phyloP scores from a whole-genome alignment of 2,797 vertebrate genomes.

The Myripristis jacobus region DNA sequence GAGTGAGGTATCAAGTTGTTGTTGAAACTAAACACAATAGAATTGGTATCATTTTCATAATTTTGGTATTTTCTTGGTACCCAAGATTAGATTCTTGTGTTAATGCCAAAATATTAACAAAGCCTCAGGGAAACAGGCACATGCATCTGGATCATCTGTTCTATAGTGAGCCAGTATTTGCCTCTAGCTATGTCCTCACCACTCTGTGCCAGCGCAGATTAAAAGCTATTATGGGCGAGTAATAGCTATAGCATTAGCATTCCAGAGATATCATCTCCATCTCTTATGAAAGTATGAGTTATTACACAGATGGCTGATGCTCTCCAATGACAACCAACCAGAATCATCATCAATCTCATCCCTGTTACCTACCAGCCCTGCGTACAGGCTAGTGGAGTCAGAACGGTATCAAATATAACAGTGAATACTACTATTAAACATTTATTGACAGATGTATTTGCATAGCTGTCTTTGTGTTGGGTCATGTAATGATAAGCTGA shows the following conservation, averaged over 20 bases:
- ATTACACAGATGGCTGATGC: slow-evolving; percentile 5
- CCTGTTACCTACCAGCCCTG: slow-evolving; percentile 14
- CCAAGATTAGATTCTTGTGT: too few relatives aligned
- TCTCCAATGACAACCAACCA: slow-evolving; percentile 13
- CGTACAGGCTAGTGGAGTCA: slow-evolving; percentile 28
- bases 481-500: neutral
- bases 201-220: neutral
- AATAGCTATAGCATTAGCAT: neutral
- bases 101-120: too few relatives aligned
- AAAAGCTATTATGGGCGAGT: neutral
- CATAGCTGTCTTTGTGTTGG: neutral
- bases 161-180: too few relatives aligned
- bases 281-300: slow-evolving; percentile 26
- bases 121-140: too few relatives aligned
- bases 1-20: too few relatives aligned
- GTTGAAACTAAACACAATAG: too few relatives aligned
- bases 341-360: slow-evolving; percentile 21
- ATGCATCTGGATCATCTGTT: too few relatives aligned
- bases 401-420: slow-evolving; percentile 15
- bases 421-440: neutral
- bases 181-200: neutral
- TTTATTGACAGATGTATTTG: neutral
- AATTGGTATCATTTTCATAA: too few relatives aligned
- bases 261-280: slow-evolving; percentile 25
- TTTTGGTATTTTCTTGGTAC: too few relatives aligned